phyloP scores from a whole-genome alignment of 2,888 invertebrate genomes.

The Cheilosia urbana region DNA sequence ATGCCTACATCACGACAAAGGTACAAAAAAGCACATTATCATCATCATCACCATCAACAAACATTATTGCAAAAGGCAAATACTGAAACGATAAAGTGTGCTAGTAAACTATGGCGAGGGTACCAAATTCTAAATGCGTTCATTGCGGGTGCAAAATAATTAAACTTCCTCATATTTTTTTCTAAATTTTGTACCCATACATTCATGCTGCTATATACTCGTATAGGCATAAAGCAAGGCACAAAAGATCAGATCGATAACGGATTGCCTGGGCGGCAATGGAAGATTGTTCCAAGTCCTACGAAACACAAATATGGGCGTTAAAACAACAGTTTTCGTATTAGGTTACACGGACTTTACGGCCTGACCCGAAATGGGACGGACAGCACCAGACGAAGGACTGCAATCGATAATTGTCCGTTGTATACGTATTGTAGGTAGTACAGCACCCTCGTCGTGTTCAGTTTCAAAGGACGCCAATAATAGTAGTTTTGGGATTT shows the following conservation, averaged over 20 bases:
- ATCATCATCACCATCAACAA: constrained; percentile 54
- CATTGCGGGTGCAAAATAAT: constrained; percentile 14
- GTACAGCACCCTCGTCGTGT: constrained; percentile 6
- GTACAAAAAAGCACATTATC: constrained; percentile 60
- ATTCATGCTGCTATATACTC: neutral
- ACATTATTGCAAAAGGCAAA: constrained; percentile 59
- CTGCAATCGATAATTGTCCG: constrained; percentile 43
- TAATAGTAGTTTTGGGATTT: constrained; percentile 28
- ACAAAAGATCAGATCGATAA: constrained; percentile 53
- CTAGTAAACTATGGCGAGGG: constrained; percentile 27
- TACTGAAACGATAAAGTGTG: constrained; percentile 41
- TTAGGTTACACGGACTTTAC: constrained; percentile 29
- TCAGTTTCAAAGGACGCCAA: constrained; percentile 20
- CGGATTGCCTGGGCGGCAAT: constrained; percentile 16
- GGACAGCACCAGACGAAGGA: neutral
- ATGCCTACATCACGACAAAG: constrained; percentile 44
- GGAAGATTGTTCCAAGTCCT: constrained; percentile 18
- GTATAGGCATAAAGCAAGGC: constrained; percentile 14
- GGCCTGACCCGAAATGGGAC: constrained; percentile 4
- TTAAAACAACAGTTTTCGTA: constrained; percentile 42
- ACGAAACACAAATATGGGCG: constrained; percentile 41
- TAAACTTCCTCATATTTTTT: constrained; percentile 36
- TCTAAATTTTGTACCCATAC: constrained; percentile 14
- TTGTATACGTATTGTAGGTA: constrained; percentile 9
- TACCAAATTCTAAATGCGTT: constrained; percentile 57